Conservation (phyloP, 2,888 invertebrate genomes). For the Gnatocerus cornutus region DNA sequence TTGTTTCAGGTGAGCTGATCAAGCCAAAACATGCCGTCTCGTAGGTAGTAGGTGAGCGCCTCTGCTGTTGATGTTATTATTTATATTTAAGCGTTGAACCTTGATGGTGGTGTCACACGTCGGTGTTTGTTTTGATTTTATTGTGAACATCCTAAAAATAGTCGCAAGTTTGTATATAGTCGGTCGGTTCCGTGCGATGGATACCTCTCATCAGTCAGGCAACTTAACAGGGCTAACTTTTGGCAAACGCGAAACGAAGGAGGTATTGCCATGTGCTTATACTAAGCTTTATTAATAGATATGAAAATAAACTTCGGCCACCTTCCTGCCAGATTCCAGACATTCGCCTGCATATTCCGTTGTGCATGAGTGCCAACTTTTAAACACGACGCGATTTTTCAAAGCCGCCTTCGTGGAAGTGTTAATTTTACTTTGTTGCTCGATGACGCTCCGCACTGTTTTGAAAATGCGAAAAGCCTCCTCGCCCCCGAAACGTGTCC, state of each 20-base stretch:
- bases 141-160: constrained; percentile 44
- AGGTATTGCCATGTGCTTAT: constrained; percentile 58
- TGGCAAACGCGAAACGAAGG: constrained; percentile 58
- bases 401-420: constrained; percentile 26
- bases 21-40: constrained; percentile 39
- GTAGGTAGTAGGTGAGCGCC: constrained; percentile 40
- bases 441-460: constrained; percentile 10
- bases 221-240: constrained; percentile 52
- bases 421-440: constrained; percentile 36
- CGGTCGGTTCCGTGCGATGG: constrained; percentile 30
- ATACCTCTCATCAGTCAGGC: constrained; percentile 54
- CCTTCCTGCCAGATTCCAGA: constrained; percentile 63
- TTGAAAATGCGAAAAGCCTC: no score
- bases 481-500: no score
- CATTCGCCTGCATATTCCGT: constrained; percentile 52
- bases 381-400: constrained; percentile 37
- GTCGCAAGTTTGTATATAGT: constrained; percentile 29
- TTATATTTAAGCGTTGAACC: constrained; percentile 39
- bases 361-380: constrained; percentile 46
- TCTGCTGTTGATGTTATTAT: constrained; percentile 39
- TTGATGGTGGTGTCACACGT: constrained; percentile 41
- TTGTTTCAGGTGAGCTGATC: constrained; percentile 37
- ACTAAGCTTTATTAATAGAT: constrained; percentile 65
- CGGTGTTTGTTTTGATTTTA: constrained; percentile 43
- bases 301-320: constrained; percentile 65